phyloP scores from a whole-genome alignment of 1,140 invertebrate species.

The Macrobrachium rosenbergii region DNA sequence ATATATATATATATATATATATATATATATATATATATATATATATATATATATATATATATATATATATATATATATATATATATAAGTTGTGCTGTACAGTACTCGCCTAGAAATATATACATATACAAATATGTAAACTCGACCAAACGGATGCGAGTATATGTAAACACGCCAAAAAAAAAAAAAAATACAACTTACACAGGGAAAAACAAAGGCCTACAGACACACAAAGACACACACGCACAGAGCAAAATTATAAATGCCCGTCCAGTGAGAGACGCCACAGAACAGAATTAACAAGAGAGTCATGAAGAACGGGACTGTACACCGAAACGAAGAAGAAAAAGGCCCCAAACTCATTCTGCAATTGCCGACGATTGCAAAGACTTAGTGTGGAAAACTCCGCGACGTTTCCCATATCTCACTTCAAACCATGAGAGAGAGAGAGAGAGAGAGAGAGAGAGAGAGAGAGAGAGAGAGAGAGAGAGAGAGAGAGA shows the following conservation, averaged over 20 bases:
- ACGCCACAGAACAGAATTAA: not conserved
- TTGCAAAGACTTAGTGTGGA: conserved; percentile 49
- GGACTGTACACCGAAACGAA: not conserved
- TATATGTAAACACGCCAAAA: too few species aligned
- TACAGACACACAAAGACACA: conserved; percentile 21
- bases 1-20: too few species aligned
- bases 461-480: not conserved
- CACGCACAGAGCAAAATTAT: not conserved
- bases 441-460: not conserved
- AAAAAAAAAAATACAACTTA: too few species aligned
- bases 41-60: too few species aligned
- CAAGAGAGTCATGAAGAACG: not conserved
- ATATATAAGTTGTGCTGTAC: too few species aligned
- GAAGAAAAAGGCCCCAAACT: conserved; percentile 26
- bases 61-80: too few species aligned
- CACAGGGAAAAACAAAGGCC: too few species aligned
- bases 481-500: not conserved
- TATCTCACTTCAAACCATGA: conserved; percentile 39
- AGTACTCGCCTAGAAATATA: too few species aligned
- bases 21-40: too few species aligned
- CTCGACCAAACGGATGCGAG: too few species aligned
- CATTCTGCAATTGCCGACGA: conserved; percentile 42
- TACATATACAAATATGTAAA: too few species aligned
- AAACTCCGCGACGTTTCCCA: conserved; percentile 38
- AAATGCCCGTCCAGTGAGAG: not conserved